Percentiles rank a stretch among this genome's conserved stretches.
Evolutionary conservation across 1,140 invertebrate species (phyloP).

Genomic region (Drosophila pallidifrons): DNA sequence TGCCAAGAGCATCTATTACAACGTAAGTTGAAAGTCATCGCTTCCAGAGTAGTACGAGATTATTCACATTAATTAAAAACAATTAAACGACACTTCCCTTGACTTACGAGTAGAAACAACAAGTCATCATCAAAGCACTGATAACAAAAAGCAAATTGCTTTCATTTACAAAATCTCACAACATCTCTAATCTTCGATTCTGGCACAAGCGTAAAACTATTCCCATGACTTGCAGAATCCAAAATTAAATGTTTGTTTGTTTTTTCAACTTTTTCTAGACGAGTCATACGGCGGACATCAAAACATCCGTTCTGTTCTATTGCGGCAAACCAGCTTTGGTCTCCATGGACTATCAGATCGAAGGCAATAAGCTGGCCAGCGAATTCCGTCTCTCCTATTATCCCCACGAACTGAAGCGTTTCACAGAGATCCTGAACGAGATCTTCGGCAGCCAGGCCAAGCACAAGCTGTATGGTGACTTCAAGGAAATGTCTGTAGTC

Average conservation of each 20-base stretch:
- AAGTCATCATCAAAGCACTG: slow-evolving; percentile 48
- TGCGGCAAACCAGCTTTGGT: slow-evolving; percentile 90
- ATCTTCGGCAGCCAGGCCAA: slow-evolving; percentile 89
- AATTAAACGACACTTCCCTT: slow-evolving; percentile 58
- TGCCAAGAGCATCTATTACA: slow-evolving; percentile 94
- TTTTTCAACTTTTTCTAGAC: slow-evolving; percentile 87
- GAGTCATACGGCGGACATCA: slow-evolving; percentile 91
- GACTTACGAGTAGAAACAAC: slow-evolving; percentile 8
- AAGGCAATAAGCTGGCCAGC: slow-evolving; percentile 86
- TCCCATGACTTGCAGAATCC: slow-evolving; percentile 52
- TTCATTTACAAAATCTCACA: slow-evolving; percentile 1
- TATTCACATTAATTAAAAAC: slow-evolving; percentile 56
- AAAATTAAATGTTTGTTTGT: slow-evolving; percentile 5
- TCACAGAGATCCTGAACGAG: slow-evolving; percentile 89
- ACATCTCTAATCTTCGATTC: slow-evolving; percentile 26
- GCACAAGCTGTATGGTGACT: slow-evolving; percentile 92
- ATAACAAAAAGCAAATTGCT: slow-evolving; percentile 33
- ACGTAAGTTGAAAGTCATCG: slow-evolving; percentile 87
- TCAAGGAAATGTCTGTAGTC: slow-evolving; percentile 88
- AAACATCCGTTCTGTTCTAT: slow-evolving; percentile 92
- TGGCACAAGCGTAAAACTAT: slow-evolving; percentile 20
- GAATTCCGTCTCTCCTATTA: slow-evolving; percentile 95
- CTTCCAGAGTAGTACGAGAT: slow-evolving; percentile 5
- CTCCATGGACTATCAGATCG: slow-evolving; percentile 92
- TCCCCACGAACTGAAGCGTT: slow-evolving; percentile 90